phyloP scores from a whole-genome alignment of 1,140 invertebrate species.

The Aricia agestis region DNA sequence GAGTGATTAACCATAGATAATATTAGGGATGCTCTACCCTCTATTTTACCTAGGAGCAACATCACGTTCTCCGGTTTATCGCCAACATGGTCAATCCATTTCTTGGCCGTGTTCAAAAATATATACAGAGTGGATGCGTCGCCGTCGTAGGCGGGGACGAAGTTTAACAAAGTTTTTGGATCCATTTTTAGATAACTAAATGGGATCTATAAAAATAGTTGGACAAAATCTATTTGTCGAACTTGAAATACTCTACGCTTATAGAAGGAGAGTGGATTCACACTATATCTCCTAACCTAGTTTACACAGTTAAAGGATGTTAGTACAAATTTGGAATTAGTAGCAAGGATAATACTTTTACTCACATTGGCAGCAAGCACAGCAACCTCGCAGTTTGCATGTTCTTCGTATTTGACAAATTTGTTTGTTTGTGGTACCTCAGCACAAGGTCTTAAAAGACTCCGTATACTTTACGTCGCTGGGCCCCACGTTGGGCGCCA shows the following conservation, averaged over 20 bases:
- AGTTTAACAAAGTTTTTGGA: slow-evolving; percentile 5
- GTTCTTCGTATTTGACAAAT: too few species aligned
- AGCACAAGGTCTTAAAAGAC: too few species aligned
- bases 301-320: neutral
- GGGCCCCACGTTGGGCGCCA: too few species aligned
- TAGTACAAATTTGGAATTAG: neutral
- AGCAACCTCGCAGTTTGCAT: too few species aligned
- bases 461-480: too few species aligned
- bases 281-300: neutral
- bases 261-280: neutral
- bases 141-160: slow-evolving; percentile 19
- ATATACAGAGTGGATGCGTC: slow-evolving; percentile 19
- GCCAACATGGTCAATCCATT: slow-evolving; percentile 14
- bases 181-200: slow-evolving; percentile 13
- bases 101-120: slow-evolving; percentile 20
- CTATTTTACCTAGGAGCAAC: slow-evolving; percentile 23
- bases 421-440: too few species aligned
- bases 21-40: slow-evolving; percentile 12
- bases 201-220: neutral
- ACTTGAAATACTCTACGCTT: neutral
- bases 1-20: neutral
- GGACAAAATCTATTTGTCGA: neutral
- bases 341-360: too few species aligned
- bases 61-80: slow-evolving; percentile 21
- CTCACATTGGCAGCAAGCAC: too few species aligned